Evolutionary conservation across 2,113 vertebrate species (phyloP).

Genomic region (Raja brachyura): DNA sequence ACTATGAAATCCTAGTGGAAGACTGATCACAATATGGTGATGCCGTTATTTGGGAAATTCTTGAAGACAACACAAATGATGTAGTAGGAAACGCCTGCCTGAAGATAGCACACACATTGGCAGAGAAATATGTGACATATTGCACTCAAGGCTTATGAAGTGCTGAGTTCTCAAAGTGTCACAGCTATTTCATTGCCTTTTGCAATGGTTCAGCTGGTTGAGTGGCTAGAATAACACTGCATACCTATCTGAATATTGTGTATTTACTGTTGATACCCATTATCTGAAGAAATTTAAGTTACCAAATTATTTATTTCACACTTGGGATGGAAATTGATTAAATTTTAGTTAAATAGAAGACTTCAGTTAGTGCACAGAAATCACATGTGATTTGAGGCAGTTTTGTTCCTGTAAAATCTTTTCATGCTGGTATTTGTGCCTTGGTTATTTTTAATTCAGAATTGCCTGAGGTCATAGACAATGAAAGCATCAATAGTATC

Average conservation of each 20-base stretch:
- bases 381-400: constrained; percentile 12
- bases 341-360: not conserved
- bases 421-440: constrained; percentile 15
- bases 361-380: not conserved
- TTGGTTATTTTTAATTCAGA: not conserved
- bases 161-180: not conserved
- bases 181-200: not conserved
- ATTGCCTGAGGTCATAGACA: constrained; percentile 6
- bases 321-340: not conserved
- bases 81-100: not conserved
- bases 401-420: constrained; percentile 7
- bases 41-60: not conserved
- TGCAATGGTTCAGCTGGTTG: not conserved
- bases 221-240: not conserved
- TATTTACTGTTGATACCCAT: not conserved
- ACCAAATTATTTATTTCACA: not conserved
- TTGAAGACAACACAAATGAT: not conserved
- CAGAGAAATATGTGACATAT: not conserved
- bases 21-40: not conserved
- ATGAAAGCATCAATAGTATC: constrained; percentile 30
- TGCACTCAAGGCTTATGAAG: not conserved
- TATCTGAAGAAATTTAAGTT: not conserved
- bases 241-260: not conserved
- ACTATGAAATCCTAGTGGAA: not conserved
- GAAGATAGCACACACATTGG: not conserved